Evolutionary conservation across 2,888 invertebrate species (phyloP), one percentile per base, ranked within the genome.

Genomic region (Trissolcus brochymenae): DNA sequence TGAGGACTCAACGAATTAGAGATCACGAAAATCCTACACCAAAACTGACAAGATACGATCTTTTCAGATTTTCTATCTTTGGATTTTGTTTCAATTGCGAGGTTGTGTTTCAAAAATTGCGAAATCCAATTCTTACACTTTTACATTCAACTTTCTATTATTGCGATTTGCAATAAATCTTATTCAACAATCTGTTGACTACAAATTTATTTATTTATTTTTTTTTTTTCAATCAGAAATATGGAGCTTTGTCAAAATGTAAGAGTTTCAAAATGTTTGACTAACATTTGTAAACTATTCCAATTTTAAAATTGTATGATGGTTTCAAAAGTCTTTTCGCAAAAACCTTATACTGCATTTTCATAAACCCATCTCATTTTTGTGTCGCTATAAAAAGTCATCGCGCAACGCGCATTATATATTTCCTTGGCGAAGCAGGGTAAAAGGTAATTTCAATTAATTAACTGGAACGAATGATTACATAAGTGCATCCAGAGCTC

Each of bases 371-470:
- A 46, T 46, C 46, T 16, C n/a, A 16, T 25, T 25, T 25, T 25
- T 25, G 25, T 25, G 25, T 25, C 25, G 4, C 25, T 25, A 25
- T 16, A 46, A 46, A 46, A 16, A 11, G 2, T 46, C n/a, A n/a
- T n/a, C 11, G 13, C 43, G 11, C n/a, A 6, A 43, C 6, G 46
- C 6, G 46, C n/a, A 16, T 16, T 46, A 14, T 25, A 46, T 46
- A 46, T 46, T 46, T 46, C 46, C 16, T 16, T 14, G 50, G 25
- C 14, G 60, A 65, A 65, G 65, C 70, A 59, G 65, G 66, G 60
- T 61, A 59, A 77, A 72, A 68, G 72, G 72, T 65, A 67, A 73
- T 76, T 76, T 19, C 65, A 65, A 70, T 78, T 73, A 73, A 78
- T 78, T 78, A 73, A 68, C 29, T 21, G 49, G 40, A 40, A 60